A percentile compares a stretch with the other conserved stretches of the same genome.
Evolutionary conservation across 2,888 invertebrate genomes (phyloP).

Genomic region (Nephrocerus scutellatus): DNA sequence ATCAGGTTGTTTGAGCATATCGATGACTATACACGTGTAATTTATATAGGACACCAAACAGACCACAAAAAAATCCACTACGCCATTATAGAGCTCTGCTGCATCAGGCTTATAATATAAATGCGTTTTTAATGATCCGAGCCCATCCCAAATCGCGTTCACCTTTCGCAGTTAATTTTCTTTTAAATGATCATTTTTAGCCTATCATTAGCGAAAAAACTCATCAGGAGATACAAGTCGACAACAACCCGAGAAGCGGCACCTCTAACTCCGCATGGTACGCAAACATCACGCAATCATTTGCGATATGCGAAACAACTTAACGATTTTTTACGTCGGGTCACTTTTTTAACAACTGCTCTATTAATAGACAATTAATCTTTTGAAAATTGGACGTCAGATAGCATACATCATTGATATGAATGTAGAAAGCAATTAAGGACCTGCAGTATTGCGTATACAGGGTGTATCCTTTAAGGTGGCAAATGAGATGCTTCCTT

Average conservation of each 20-base stretch:
- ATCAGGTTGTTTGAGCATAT: no score
- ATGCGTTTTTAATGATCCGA: constrained; percentile 7
- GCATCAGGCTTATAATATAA: background rate
- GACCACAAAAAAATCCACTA: no score
- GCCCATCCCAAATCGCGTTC: no score
- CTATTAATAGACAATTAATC: constrained; percentile 6
- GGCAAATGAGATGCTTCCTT: no score
- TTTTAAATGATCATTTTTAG: constrained; percentile 5
- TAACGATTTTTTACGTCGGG: no score
- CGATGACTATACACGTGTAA: no score
- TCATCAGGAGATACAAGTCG: background rate
- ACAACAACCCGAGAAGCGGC: background rate
- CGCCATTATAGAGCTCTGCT: no score
- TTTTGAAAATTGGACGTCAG: constrained; percentile 1
- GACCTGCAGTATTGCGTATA: no score
- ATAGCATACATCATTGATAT: constrained; percentile 3
- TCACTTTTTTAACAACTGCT: constrained; percentile 1
- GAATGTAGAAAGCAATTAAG: constrained; percentile 10
- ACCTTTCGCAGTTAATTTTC: constrained; percentile 1
- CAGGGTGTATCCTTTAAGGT: no score
- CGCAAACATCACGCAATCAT: constrained; percentile 2
- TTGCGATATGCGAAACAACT: no score
- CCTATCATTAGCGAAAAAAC: constrained; percentile 5
- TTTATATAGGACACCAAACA: no score
- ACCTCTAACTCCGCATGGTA: background rate